Conservation (phyloP, 1,140 invertebrate genomes). For the Delia radicum region DNA sequence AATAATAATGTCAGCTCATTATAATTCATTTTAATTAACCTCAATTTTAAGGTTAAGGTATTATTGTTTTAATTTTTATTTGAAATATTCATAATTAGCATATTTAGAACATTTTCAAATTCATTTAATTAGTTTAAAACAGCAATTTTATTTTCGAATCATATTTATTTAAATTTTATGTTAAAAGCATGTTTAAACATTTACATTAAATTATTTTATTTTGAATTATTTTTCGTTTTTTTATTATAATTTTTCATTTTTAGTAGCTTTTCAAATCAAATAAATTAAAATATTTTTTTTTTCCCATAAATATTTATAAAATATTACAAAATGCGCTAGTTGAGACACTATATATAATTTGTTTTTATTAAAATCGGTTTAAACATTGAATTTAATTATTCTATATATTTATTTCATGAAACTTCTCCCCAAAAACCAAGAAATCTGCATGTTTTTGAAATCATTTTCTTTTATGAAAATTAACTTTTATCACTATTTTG, state of each 20-base stretch:
- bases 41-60: not conserved
- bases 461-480: not conserved
- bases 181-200: not conserved
- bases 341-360: constrained; percentile 26
- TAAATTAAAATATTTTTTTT: not conserved
- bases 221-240: constrained; percentile 16
- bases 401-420: too few species aligned
- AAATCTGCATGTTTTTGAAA: not conserved
- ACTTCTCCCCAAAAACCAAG: too few species aligned
- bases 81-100: not conserved
- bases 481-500: too few species aligned
- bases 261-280: not conserved
- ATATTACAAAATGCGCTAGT: constrained; percentile 21
- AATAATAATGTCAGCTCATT: too few species aligned
- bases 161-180: not conserved
- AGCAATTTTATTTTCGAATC: too few species aligned
- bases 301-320: not conserved
- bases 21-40: too few species aligned
- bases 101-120: not conserved
- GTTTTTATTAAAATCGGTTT: not conserved
- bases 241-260: not conserved
- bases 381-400: not conserved
- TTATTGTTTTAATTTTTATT: not conserved
- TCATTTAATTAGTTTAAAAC: too few species aligned
- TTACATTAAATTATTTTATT: not conserved